A percentile compares a stretch with the other conserved stretches of the same genome.
Evolutionary conservation across 2,797 vertebrate species (phyloP).

Genomic region (Setipinna tenuifilis): DNA sequence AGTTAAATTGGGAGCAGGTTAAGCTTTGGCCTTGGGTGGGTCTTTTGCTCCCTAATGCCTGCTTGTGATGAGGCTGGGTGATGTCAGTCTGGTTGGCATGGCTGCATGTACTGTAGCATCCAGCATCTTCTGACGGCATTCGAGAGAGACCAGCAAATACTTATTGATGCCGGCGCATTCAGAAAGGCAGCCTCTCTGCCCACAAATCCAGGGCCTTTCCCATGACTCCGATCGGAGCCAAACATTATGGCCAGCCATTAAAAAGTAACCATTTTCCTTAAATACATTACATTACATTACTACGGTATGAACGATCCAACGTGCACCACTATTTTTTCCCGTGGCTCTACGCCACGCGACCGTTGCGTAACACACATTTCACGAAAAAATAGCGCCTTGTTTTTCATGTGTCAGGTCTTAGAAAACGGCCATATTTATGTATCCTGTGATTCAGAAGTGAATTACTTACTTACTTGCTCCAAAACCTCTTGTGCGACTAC

Average conservation of each 20-base stretch:
- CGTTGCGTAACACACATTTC: not conserved
- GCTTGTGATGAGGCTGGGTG: constrained; percentile 65
- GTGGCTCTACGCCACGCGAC: not conserved
- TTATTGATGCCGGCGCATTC: constrained; percentile 51
- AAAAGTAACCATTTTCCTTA: not conserved
- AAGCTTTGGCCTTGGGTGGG: constrained; percentile 64
- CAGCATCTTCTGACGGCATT: constrained; percentile 41
- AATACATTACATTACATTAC: constrained; percentile 21
- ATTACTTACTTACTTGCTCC: no score
- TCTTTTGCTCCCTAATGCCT: constrained; percentile 63
- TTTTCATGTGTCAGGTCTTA: not conserved
- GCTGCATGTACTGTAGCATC: constrained; percentile 55
- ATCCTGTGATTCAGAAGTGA: constrained; percentile 8
- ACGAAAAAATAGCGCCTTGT: constrained; percentile 23
- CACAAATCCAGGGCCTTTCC: constrained; percentile 45
- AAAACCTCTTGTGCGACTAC: not conserved
- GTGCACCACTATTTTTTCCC: not conserved
- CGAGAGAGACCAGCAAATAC: constrained; percentile 60
- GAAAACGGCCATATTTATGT: not conserved
- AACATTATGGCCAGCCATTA: not conserved
- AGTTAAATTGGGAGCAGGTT: constrained; percentile 62
- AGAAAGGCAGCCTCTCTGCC: constrained; percentile 1
- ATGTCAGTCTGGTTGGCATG: constrained; percentile 68
- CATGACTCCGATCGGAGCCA: not conserved
- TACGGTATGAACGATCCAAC: not conserved